Percentiles rank a stretch among this genome's conserved stretches.
Evolutionary conservation across 2,113 vertebrate species (phyloP).

Genomic region (Pleuronectes platessa): DNA sequence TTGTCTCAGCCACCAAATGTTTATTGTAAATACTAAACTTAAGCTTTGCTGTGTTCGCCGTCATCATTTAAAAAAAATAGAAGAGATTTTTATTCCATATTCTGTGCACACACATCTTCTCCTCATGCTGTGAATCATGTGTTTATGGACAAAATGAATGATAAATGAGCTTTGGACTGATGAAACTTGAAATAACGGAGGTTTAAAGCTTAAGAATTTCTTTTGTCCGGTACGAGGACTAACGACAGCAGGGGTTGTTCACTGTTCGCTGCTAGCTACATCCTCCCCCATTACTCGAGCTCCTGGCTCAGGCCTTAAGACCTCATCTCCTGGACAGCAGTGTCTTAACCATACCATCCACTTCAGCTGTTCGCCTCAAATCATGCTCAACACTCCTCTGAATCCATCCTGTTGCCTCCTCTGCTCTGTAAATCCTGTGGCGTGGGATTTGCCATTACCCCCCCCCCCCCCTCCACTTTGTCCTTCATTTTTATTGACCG

Average conservation of each 20-base stretch:
- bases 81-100: background rate
- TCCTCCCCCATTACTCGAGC: conserved; percentile 14
- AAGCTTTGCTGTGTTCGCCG: conserved; percentile 32
- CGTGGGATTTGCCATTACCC: conserved; percentile 48
- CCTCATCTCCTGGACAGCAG: conserved; percentile 16
- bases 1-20: conserved; percentile 59
- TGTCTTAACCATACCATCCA: conserved; percentile 14
- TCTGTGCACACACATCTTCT: conserved; percentile 4
- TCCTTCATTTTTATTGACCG: conserved; percentile 34
- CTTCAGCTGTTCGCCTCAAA: conserved; percentile 38
- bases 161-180: conserved; percentile 36
- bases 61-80: background rate
- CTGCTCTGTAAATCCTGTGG: conserved; percentile 53
- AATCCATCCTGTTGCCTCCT: conserved; percentile 61
- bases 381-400: conserved; percentile 55
- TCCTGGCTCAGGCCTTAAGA: conserved; percentile 6
- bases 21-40: conserved; percentile 48
- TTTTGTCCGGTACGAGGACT: conserved; percentile 2
- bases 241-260: conserved; percentile 11
- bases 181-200: conserved; percentile 42
- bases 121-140: conserved; percentile 40
- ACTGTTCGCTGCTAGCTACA: conserved; percentile 32
- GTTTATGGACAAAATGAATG: conserved; percentile 33
- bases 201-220: conserved; percentile 11
- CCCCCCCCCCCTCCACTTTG: background rate